Percentiles rank a stretch among this genome's conserved stretches.
Evolutionary conservation across 2,113 vertebrate genomes (phyloP).

Genomic region (Platycercus adscitus): DNA sequence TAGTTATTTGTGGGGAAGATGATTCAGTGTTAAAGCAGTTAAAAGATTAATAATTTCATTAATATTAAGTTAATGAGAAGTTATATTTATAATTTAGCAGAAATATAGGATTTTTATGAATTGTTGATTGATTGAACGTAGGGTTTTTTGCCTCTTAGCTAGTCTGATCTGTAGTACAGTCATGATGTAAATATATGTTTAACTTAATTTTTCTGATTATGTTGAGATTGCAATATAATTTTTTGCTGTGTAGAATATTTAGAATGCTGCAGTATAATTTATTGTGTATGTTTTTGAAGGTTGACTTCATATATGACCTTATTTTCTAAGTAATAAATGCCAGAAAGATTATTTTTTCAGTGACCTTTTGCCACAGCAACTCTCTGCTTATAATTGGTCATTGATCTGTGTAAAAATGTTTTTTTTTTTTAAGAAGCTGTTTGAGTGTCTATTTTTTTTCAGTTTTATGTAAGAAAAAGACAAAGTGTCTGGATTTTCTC

Average conservation of each 20-base stretch:
- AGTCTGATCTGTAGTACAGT: constrained; percentile 56
- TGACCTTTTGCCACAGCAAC: constrained; percentile 44
- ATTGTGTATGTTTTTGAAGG: constrained; percentile 63
- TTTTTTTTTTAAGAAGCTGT: neutral
- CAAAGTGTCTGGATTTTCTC: neutral
- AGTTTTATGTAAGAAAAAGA: neutral
- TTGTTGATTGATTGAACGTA: constrained; percentile 70
- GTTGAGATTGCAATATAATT: constrained; percentile 10
- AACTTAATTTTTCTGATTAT: constrained; percentile 58
- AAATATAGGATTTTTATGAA: constrained; percentile 74
- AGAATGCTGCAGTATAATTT: constrained; percentile 61
- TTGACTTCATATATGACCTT: constrained; percentile 70
- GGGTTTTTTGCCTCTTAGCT: constrained; percentile 41
- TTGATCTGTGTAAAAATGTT: constrained; percentile 59
- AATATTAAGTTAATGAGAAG: constrained; percentile 44
- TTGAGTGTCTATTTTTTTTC: neutral
- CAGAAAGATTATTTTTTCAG: constrained; percentile 52
- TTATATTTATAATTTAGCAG: constrained; percentile 76
- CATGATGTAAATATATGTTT: constrained; percentile 20
- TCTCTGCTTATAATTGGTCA: constrained; percentile 68
- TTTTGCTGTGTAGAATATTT: constrained; percentile 37
- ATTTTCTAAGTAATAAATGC: constrained; percentile 65
- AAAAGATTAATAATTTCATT: constrained; percentile 75
- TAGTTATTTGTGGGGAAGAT: neutral
- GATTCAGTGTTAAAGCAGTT: constrained; percentile 46